phyloP scores from a whole-genome alignment of 2,113 vertebrate genomes.

The Pseudorhombus dupliciocellatus region DNA sequence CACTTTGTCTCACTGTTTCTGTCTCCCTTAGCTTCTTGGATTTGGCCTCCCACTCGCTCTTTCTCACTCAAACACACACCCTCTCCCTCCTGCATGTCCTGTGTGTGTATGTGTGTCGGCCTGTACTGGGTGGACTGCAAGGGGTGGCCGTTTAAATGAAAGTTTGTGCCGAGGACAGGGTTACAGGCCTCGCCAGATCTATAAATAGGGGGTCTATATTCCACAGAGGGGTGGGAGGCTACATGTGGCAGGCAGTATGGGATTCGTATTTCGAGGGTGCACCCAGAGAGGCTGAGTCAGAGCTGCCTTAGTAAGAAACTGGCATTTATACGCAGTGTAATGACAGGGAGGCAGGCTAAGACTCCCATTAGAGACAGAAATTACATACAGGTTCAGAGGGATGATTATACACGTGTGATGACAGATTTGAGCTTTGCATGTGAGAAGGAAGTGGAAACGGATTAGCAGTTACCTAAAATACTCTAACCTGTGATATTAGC shows the following conservation, averaged over 20 bases:
- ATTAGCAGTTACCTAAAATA: conserved; percentile 60
- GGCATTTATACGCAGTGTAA: conserved; percentile 74
- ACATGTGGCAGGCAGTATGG: conserved; percentile 67
- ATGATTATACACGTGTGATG: conserved; percentile 67
- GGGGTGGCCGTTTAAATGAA: conserved; percentile 71
- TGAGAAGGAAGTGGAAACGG: conserved; percentile 46
- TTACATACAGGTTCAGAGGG: conserved; percentile 58
- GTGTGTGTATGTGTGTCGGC: conserved; percentile 39
- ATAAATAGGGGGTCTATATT: conserved; percentile 85
- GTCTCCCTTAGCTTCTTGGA: conserved; percentile 38
- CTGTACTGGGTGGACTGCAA: conserved; percentile 48
- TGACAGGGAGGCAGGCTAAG: conserved; percentile 73
- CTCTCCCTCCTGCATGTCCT: conserved; percentile 38
- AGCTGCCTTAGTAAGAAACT: conserved; percentile 66
- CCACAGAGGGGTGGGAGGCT: conserved; percentile 79
- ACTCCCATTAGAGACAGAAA: conserved; percentile 71
- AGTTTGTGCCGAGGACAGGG: conserved; percentile 67
- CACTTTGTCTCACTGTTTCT: conserved; percentile 38
- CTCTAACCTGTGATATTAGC: conserved; percentile 40
- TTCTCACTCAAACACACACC: conserved; percentile 46
- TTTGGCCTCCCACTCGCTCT: conserved; percentile 45
- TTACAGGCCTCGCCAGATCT: conserved; percentile 73
- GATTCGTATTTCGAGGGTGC: conserved; percentile 77
- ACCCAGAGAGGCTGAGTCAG: conserved; percentile 68
- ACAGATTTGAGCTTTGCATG: conserved; percentile 48